Evolutionary conservation across 2,113 vertebrate genomes (phyloP).

Genomic region (Dinomys branickii): DNA sequence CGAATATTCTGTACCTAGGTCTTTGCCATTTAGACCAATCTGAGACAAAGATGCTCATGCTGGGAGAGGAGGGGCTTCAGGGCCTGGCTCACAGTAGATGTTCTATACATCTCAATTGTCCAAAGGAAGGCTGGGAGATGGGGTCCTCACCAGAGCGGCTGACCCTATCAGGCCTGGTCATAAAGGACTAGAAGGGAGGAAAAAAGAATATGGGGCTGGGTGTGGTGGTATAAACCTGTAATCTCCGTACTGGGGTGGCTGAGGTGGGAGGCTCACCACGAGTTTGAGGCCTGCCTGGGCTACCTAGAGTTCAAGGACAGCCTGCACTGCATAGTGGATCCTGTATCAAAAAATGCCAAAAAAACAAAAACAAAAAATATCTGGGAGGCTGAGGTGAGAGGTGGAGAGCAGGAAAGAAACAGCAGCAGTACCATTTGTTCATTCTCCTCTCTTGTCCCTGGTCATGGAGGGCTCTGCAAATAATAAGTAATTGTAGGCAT

Average conservation of each 20-base stretch:
- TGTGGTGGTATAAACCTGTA: neutral
- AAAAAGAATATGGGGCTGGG: neutral
- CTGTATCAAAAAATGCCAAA: neutral
- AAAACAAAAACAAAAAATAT: neutral
- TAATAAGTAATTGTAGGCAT: neutral
- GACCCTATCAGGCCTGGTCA: neutral
- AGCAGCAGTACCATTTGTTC: neutral
- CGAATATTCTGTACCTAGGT: neutral
- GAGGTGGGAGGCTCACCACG: neutral
- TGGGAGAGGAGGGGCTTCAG: neutral
- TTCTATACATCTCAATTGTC: neutral
- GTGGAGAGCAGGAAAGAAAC: neutral
- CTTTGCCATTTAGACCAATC: neutral
- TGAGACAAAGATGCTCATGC: neutral
- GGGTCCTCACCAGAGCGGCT: neutral
- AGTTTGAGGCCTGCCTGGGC: neutral
- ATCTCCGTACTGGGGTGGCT: neutral
- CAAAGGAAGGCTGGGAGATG: neutral
- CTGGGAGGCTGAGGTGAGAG: neutral
- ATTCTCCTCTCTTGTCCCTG: neutral
- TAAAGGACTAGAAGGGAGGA: neutral
- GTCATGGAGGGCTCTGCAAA: neutral
- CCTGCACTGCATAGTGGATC: neutral
- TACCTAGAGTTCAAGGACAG: neutral
- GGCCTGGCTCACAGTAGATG: neutral